These are phyloP conservation scores for Drosophila saltans DNA, from an alignment of 1,140 invertebrate genomes.

Conservation along the genomic window DNA sequence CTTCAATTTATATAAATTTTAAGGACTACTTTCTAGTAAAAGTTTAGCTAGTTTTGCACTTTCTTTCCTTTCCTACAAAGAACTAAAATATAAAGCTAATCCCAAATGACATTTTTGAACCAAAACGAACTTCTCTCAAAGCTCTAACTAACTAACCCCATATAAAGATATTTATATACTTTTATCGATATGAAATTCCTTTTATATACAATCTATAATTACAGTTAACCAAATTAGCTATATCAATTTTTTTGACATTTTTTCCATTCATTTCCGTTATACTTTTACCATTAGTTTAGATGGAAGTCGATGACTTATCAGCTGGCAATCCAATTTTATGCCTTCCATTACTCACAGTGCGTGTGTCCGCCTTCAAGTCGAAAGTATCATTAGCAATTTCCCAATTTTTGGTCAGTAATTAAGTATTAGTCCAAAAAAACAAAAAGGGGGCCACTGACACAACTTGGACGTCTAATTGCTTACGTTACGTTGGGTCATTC, in stretches of 20 bases:
- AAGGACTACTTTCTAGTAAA: too few species aligned
- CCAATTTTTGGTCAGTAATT: slow-evolving; percentile 35
- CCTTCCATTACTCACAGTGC: not conserved
- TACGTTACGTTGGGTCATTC: slow-evolving; percentile 19
- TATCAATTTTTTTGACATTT: not conserved
- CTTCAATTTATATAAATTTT: too few species aligned
- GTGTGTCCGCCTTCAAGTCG: slow-evolving; percentile 1
- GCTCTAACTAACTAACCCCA: too few species aligned
- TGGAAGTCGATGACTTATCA: slow-evolving; percentile 9
- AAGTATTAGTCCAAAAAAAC: slow-evolving; percentile 26
- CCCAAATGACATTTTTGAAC: too few species aligned
- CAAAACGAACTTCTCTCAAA: too few species aligned
- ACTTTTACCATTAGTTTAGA: slow-evolving; percentile 2
- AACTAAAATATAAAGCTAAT: too few species aligned
- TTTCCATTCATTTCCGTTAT: slow-evolving; percentile 6
- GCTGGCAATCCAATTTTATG: slow-evolving; percentile 9
- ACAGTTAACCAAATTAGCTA: not conserved
- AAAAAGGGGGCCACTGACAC: slow-evolving; percentile 35
- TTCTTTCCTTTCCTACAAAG: too few species aligned
- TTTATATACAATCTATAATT: not conserved
- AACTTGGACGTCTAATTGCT: slow-evolving; percentile 24
- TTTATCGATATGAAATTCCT: too few species aligned
- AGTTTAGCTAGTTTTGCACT: too few species aligned
- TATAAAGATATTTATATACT: too few species aligned
- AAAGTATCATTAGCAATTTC: slow-evolving; percentile 46